Base-by-base conservation (phyloP, 1,140 invertebrate species). In the Drosophila kanapiae region DNA sequence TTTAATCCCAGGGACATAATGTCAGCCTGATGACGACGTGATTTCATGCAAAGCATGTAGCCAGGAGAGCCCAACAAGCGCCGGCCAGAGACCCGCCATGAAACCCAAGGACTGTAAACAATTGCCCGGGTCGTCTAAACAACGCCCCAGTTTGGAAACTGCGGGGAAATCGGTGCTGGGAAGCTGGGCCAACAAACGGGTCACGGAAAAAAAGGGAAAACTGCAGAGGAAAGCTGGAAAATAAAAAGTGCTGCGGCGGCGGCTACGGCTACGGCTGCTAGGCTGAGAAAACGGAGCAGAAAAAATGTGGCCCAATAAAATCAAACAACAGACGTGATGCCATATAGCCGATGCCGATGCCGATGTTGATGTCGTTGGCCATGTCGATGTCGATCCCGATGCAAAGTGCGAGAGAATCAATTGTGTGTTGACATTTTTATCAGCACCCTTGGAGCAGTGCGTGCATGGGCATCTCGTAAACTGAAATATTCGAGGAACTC, bases 381-480 rank as follows among this genome's bases (percentile, higher is more conserved):
- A 45, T 57, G 40, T 42, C 43, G 33, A 59, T 59, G 35, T 57
- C 78, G 37, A 63, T 59, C 53, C 68, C 57, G 48, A 74, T 74
- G 70, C 68, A 77, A 85, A 72, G 69, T 72, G 72, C 74, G 75
- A 77, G 78, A 75, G 86, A 90, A 90, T 90, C 85, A 90, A 90
- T 90, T 90, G 85, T 90, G 85, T 90, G 85, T 90, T 90, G 85
- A 90, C 85, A 90, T 90, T 90, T 90, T 90, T 90, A 90, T 90
- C 85, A 90, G 85, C 80, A 45, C 45, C 43, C 48, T 71, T 58
- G 54, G 67, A 79, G 71, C 53, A 47, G 63, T 77, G 63, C 72
- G 63, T 77, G 65, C 78, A 81, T 81, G 49, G 80, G 72, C 83
- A 84, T 81, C 67, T 88, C 78, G 81, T 68, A 71, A 75, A 75